Evolutionary conservation across 2,113 vertebrate species (phyloP).

Genomic region (Drymodes brunneopygia): DNA sequence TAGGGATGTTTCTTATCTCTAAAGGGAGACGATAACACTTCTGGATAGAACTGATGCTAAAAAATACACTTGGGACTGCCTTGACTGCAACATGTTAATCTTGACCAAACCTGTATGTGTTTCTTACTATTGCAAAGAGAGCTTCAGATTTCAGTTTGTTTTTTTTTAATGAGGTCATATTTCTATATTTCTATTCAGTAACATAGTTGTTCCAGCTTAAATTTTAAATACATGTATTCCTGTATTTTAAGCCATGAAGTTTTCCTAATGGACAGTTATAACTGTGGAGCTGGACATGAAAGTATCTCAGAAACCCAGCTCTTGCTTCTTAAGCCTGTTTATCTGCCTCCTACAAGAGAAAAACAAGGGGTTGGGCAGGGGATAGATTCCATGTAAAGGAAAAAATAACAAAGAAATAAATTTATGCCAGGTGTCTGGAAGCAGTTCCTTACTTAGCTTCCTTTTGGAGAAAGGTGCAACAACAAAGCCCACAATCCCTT

Average conservation of each 20-base stretch:
- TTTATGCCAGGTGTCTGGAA: not conserved
- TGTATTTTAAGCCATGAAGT: not conserved
- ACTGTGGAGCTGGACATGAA: not conserved
- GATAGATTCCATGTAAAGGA: not conserved
- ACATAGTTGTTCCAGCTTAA: not conserved
- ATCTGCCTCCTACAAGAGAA: not conserved
- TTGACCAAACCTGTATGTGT: not conserved
- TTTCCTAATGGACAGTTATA: not conserved
- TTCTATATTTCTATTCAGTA: not conserved
- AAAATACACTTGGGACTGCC: not conserved
- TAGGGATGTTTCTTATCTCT: not conserved
- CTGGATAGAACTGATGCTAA: not conserved
- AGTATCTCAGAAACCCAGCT: not conserved
- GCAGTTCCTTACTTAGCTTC: not conserved
- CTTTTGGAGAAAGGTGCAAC: not conserved
- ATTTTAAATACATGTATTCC: not conserved
- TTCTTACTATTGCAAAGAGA: not conserved
- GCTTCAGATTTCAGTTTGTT: not conserved
- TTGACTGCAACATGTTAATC: accelerated
- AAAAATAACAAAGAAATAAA: not conserved
- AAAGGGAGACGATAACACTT: not conserved
- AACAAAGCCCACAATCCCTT: not conserved
- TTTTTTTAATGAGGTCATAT: not conserved
- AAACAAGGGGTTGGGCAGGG: not conserved
- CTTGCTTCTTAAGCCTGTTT: not conserved